Conservation (phyloP, 2,797 vertebrate species). For the Cheirogaleus major region DNA sequence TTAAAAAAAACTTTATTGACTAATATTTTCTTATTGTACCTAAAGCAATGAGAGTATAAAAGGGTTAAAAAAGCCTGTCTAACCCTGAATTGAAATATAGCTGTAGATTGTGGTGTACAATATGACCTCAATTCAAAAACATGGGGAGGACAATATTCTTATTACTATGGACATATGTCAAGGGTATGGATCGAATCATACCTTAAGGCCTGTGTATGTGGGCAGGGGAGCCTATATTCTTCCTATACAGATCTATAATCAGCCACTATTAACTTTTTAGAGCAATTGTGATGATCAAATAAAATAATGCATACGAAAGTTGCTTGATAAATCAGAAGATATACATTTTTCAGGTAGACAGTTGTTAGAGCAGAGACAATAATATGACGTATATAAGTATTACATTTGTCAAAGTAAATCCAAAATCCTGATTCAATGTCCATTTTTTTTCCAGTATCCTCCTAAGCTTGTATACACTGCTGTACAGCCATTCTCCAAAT, state of each 20-base stretch:
- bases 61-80: not conserved
- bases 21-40: not conserved
- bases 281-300: not conserved
- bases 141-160: accelerated
- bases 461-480: not conserved
- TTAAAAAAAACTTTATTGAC: not conserved
- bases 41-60: not conserved
- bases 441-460: not conserved
- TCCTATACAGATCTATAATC: not conserved
- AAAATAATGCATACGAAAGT: not conserved
- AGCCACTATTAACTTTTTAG: not conserved
- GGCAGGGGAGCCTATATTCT: not conserved
- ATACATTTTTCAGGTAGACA: not conserved
- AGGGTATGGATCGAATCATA: too few species aligned
- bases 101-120: not conserved
- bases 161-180: not conserved
- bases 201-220: not conserved
- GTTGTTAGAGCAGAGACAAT: not conserved
- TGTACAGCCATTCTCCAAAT: accelerated
- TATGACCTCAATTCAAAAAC: not conserved
- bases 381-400: not conserved
- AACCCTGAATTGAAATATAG: not conserved
- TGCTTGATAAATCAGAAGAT: not conserved
- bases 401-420: not conserved
- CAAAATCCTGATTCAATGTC: not conserved